phyloP scores from a whole-genome alignment of 35 echinoderm and acorn worm genomes.

The Strongylocentrotus purpuratus region DNA sequence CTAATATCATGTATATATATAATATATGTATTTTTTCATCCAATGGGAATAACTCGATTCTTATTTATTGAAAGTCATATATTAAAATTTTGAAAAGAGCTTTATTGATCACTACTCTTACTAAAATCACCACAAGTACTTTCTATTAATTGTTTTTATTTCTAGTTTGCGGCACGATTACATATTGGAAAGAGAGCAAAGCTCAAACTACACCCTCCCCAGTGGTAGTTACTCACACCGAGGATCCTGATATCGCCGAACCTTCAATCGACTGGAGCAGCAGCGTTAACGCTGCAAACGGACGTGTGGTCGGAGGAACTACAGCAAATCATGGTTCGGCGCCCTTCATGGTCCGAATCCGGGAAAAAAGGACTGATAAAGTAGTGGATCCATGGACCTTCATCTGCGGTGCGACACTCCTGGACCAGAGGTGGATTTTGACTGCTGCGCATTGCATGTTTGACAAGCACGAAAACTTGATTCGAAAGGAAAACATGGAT shows the following conservation, averaged over 20 bases:
- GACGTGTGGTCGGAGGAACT: conserved; percentile 67
- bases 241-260: neutral
- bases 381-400: conserved; percentile 31
- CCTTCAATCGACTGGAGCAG: neutral
- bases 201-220: conserved; percentile 50
- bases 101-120: neutral
- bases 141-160: neutral
- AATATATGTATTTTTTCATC: too few species aligned
- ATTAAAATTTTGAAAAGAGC: too few species aligned
- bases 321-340: conserved; percentile 68
- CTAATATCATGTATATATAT: too few species aligned
- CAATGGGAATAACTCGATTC: too few species aligned
- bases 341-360: conserved; percentile 78
- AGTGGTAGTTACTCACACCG: conserved; percentile 46
- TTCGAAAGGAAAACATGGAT: neutral
- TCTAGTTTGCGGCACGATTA: neutral
- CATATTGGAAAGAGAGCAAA: neutral
- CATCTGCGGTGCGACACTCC: conserved; percentile 68
- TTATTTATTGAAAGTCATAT: too few species aligned
- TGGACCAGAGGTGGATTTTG: conserved; percentile 80
- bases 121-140: neutral
- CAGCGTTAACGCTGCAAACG: neutral
- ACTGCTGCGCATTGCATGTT: conserved; percentile 70
- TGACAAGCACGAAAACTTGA: neutral
- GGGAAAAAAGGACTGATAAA: neutral